Evolutionary conservation across 2,113 vertebrate genomes (phyloP), one percentile per base, ranked within the genome.

Genomic region (Azemiops feae): DNA sequence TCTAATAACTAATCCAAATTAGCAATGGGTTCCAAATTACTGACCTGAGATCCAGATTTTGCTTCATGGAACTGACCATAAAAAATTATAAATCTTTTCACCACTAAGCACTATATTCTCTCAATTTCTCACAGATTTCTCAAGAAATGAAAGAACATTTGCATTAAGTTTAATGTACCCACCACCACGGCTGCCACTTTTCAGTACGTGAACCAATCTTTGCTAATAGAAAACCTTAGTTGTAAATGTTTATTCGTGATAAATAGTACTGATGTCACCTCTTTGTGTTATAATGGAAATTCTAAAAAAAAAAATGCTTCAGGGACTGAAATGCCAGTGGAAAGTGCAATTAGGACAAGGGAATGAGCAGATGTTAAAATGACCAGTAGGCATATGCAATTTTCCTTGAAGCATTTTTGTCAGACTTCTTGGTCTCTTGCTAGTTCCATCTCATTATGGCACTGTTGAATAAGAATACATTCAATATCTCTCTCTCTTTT

Each of bases 401-500:
- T 94, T 94, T 92, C 55, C 93, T 89, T 87, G 25, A 89, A 87
- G n/a, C 0, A 0, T 0, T 11, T 81, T 92, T 0, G 11, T 47
- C 91, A 91, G 11, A 87, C 23, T 74, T 12, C 88, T 23, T 89
- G 94, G 11, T 54, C 58, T 52, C n/a, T 6, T 14, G 39, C 22
- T 87, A 85, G 43, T 81, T 2, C 74, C 22, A 57, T 57, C 86
- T 96, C 94, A 91, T 93, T 87, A 95, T 39, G 93, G 89, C 34
- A 95, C 69, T 92, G 43, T 87, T 64, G 95, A 54, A 95, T 2
- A 93, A 93, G 20, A 90, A 58, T 74, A 91, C 43, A 92, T 81
- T 86, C 93, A 92, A 93, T 88, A 93, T 16, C 1, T 74, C 23
- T 86, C 89, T 89, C 47, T 14, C 2, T 47, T 5, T 86, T 94